Conservation (phyloP, 2,113 vertebrate species). For the Fukomys damarensis region DNA sequence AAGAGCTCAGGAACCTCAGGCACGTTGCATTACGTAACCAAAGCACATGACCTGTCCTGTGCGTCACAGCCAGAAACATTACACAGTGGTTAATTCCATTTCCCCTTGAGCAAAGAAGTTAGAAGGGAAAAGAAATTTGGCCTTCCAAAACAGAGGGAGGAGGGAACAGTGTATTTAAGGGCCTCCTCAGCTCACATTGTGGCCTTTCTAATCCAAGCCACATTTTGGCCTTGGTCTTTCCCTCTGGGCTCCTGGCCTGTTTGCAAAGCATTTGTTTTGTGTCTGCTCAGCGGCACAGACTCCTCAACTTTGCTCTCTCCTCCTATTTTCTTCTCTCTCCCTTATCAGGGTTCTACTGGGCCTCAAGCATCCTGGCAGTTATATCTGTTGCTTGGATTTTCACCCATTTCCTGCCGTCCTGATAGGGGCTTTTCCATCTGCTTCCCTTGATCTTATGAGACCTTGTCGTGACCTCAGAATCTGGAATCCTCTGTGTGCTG, state of each 20-base stretch:
- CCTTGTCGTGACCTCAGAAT: slow-evolving; percentile 42
- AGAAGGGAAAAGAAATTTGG: slow-evolving; percentile 68
- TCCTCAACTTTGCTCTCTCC: slow-evolving; percentile 18
- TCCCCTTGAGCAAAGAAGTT: slow-evolving; percentile 69
- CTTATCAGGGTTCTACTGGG: slow-evolving; percentile 63
- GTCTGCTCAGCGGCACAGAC: slow-evolving; percentile 59
- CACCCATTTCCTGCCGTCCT: slow-evolving; percentile 65
- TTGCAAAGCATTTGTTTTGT: slow-evolving; percentile 71
- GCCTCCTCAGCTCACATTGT: slow-evolving; percentile 11
- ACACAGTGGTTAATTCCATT: slow-evolving; percentile 78
- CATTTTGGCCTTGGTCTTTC: slow-evolving; percentile 53
- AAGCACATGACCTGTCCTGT: slow-evolving; percentile 67
- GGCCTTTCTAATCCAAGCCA: slow-evolving; percentile 66
- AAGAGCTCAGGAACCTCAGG: slow-evolving; percentile 53
- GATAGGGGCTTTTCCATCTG: slow-evolving; percentile 33
- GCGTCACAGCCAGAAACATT: slow-evolving; percentile 75
- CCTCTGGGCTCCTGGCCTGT: not conserved
- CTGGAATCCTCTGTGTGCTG: slow-evolving; percentile 14
- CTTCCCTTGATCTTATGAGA: slow-evolving; percentile 72
- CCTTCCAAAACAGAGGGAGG: slow-evolving; percentile 61
- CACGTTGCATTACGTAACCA: slow-evolving; percentile 71
- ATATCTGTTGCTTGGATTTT: slow-evolving; percentile 80
- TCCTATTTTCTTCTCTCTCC: slow-evolving; percentile 53
- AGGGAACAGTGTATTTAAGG: not conserved
- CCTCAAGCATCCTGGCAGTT: not conserved